Base-by-base conservation (phyloP, 2,113 vertebrate species). In the Marmota flaviventris region DNA sequence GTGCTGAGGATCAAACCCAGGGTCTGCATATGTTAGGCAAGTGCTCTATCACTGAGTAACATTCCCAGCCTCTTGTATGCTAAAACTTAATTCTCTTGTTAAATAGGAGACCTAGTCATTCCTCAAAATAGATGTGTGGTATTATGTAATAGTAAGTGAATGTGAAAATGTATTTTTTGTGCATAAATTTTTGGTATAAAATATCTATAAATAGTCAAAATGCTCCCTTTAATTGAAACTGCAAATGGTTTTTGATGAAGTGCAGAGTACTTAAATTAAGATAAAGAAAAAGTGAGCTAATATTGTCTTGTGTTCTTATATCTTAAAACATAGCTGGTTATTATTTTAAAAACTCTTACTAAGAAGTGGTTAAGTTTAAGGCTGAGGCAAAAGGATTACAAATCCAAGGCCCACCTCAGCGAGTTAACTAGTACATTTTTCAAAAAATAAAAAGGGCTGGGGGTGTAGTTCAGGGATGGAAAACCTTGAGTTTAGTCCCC, bases 121-220 rank as follows among this genome's bases (percentile, higher is more conserved):
- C 6, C 45, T 81, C 70, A 89, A 56, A 85, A 45, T 91, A 89
- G 45, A 83, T 79, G 10, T 5, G 12, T 93, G 63, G 13, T 27
- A 58, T 76, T 87, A 72, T 81, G 3, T 81, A 72, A 82, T 94
- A 58, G 42, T 96, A 94, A 58, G 51, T 89, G 58, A 95, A 89
- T 75, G 22, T 76, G 78, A 94, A 89, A 94, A 79, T 85, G 63
- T 92, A 16, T n/a, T 34, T 86, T 37, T 67, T 76, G 2, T 37
- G 67, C 14, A 76, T 91, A 76, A 70, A 84, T 70, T 92, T 94
- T 86, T 81, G n/a, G n/a, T 34, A 20, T 83, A 53, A 39, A 75
- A 8, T 93, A 42, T 78, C 65, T 91, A 18, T 76, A 17, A 39
- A 79, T n/a, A 83, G 65, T 89, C 12, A 89, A 91, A 95, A 83